Percentiles rank a stretch among this genome's conserved stretches.
Evolutionary conservation across 2,888 invertebrate genomes (phyloP).

Genomic region (Idaea dimidiata): DNA sequence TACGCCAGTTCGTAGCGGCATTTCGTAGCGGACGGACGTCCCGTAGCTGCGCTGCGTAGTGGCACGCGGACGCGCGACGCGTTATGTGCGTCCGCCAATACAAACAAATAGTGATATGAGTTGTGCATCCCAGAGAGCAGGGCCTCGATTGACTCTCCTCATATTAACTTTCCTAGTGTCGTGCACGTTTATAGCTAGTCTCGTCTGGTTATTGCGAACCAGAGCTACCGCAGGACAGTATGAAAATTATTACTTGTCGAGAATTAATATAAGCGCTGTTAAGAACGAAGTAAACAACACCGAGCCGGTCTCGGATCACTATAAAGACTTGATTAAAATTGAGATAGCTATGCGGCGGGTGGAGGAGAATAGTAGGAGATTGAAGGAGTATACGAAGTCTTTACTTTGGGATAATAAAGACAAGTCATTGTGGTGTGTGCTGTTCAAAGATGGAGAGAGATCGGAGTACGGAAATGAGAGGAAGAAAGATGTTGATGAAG

Average conservation of each 20-base stretch:
- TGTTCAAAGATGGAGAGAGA: conserved; percentile 72
- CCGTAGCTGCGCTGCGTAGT: conserved; percentile 71
- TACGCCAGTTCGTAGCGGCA: conserved; percentile 66
- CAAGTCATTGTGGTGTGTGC: conserved; percentile 76
- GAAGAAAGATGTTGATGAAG: conserved; percentile 59
- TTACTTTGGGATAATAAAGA: conserved; percentile 77
- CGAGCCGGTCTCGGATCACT: conserved; percentile 66
- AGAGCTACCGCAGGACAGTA: conserved; percentile 64
- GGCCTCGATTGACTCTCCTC: conserved; percentile 71
- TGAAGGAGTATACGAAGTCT: conserved; percentile 76
- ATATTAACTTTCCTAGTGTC: conserved; percentile 71
- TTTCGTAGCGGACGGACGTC: conserved; percentile 52
- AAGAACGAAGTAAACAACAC: conserved; percentile 57
- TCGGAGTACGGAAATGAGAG: conserved; percentile 55
- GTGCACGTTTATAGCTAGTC: conserved; percentile 71
- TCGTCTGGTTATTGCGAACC: conserved; percentile 72
- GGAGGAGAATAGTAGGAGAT: conserved; percentile 73
- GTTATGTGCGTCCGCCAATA: conserved; percentile 53
- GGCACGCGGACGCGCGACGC: conserved; percentile 41
- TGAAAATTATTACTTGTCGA: conserved; percentile 80
- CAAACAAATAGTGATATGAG: conserved; percentile 80
- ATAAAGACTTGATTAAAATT: conserved; percentile 77
- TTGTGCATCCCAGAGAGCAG: conserved; percentile 70
- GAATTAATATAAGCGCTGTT: conserved; percentile 75
- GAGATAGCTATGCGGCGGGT: conserved; percentile 78